Percentiles rank a stretch among this genome's conserved stretches.
These are phyloP conservation scores for Octomys mimax DNA, from an alignment of 2,797 vertebrate genomes.

Conservation along the genomic window DNA sequence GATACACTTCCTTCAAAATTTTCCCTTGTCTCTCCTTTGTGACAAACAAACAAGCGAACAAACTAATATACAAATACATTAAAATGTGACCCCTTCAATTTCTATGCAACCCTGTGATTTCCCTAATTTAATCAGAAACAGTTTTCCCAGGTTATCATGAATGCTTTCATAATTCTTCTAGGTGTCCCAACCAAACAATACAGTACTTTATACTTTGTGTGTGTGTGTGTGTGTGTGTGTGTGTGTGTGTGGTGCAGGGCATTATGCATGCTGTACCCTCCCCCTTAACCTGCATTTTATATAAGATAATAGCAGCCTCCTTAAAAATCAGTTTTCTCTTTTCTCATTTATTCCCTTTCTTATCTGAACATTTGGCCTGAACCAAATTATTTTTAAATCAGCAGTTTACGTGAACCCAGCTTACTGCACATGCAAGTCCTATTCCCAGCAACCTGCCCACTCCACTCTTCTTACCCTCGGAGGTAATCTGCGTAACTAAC, in stretches of 20 bases:
- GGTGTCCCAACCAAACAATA: slow-evolving; percentile 30
- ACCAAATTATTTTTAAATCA: slow-evolving; percentile 43
- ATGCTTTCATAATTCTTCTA: neutral
- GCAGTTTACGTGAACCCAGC: neutral
- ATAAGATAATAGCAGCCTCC: neutral
- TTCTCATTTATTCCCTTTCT: neutral
- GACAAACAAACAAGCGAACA: neutral
- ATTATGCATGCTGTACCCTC: neutral
- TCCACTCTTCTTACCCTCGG: neutral
- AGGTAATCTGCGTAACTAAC: neutral
- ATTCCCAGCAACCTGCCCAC: neutral
- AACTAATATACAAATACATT: neutral
- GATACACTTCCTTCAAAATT: neutral
- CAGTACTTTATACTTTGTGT: neutral
- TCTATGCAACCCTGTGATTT: neutral
- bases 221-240: too few species aligned
- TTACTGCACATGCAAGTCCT: neutral
- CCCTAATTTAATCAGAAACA: slow-evolving; percentile 23
- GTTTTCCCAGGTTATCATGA: slow-evolving; percentile 1
- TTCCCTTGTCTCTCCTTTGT: neutral
- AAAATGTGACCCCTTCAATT: slow-evolving; percentile 14
- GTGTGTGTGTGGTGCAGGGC: neutral
- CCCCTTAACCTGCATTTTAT: neutral
- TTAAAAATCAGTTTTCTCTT: neutral
- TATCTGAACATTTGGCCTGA: slow-evolving; percentile 8